A percentile compares a stretch with the other conserved stretches of the same genome.
phyloP scores from a whole-genome alignment of 2,888 invertebrate species.

The Glyphotaelius pellucidus region DNA sequence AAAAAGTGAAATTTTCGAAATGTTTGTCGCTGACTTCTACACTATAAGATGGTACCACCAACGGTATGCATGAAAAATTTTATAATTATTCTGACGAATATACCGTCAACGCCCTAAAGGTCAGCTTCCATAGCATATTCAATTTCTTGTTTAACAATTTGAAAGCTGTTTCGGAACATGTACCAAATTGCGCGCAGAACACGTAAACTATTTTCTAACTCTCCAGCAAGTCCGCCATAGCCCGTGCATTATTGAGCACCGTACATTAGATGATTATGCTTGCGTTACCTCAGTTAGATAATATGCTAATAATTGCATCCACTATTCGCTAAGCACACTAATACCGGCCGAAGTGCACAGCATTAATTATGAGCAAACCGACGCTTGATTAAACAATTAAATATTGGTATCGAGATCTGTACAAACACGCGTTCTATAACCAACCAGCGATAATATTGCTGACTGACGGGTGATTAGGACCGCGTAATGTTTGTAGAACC shows the following conservation, averaged over 20 bases:
- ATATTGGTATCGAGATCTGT: conserved; percentile 57
- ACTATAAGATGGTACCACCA: no score
- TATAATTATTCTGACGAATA: neutral
- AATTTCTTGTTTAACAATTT: neutral
- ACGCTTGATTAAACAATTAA: conserved; percentile 65
- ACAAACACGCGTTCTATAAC: conserved; percentile 30
- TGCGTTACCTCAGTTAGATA: conserved; percentile 50
- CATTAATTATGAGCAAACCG: conserved; percentile 65
- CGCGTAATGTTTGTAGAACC: neutral
- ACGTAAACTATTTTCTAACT: neutral
- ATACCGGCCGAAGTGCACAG: conserved; percentile 62
- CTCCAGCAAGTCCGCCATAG: neutral
- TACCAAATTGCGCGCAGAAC: neutral
- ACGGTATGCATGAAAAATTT: no score
- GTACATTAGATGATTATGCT: conserved; percentile 56
- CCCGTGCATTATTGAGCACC: conserved; percentile 51
- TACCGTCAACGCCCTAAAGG: neutral
- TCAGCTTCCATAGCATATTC: neutral
- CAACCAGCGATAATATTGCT: neutral
- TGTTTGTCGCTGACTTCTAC: no score
- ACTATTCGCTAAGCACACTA: conserved; percentile 64
- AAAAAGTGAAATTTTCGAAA: no score
- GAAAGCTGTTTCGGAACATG: neutral
- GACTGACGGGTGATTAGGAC: neutral
- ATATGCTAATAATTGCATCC: conserved; percentile 62